A percentile compares a stretch with the other conserved stretches of the same genome.
These are phyloP conservation scores for Pseudomyrmex flavicornis DNA, from an alignment of 1,140 invertebrate species.

Conservation along the genomic window DNA sequence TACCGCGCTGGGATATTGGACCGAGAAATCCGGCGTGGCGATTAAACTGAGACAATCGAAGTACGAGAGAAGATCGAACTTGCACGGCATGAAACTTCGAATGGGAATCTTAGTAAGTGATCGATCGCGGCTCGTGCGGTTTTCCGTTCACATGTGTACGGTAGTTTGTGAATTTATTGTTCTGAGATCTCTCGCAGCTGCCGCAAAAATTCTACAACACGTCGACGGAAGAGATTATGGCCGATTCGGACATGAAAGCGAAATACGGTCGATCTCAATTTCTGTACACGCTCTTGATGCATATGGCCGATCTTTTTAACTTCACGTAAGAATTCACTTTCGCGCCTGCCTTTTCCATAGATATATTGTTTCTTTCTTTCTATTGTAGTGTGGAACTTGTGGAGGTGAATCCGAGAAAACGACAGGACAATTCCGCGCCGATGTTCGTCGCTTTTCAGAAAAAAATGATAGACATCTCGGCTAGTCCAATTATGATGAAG, in stretches of 20 bases:
- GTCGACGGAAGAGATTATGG: conserved; percentile 50
- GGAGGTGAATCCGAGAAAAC: conserved; percentile 53
- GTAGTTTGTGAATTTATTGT: neutral
- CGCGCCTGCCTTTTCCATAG: neutral
- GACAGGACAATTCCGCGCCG: conserved; percentile 62
- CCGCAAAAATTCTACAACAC: conserved; percentile 48
- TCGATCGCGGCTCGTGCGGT: neutral
- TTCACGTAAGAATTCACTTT: conserved; percentile 68
- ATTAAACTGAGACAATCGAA: conserved; percentile 56
- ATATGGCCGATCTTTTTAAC: conserved; percentile 71
- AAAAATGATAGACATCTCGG: conserved; percentile 56
- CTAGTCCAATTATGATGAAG: conserved; percentile 66
- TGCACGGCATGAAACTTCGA: conserved; percentile 68
- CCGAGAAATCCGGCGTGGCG: conserved; percentile 34
- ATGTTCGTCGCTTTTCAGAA: conserved; percentile 66
- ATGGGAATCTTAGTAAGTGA: conserved; percentile 65
- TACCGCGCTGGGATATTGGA: conserved; percentile 62
- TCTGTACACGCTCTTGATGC: conserved; percentile 54
- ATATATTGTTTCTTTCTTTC: neutral
- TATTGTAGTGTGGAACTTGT: conserved; percentile 54
- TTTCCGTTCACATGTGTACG: neutral
- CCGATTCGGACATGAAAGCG: conserved; percentile 44
- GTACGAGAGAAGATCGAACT: conserved; percentile 62
- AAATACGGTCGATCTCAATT: conserved; percentile 67
- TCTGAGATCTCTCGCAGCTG: conserved; percentile 34